phyloP scores from a whole-genome alignment of 2,113 vertebrate genomes.

The Peromyscus maniculatus region DNA sequence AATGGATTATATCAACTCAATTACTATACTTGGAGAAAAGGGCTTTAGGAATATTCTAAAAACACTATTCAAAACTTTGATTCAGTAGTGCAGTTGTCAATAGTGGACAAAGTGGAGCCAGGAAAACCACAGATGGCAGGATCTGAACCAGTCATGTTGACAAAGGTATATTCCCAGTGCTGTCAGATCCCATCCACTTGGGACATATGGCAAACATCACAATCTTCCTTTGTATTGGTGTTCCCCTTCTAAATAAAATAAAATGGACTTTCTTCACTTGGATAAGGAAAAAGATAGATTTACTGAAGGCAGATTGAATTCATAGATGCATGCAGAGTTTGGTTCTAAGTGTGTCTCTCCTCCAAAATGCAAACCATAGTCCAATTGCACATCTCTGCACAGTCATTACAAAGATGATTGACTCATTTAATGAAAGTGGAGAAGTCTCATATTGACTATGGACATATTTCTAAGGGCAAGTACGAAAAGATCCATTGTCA shows the following conservation, averaged over 20 bases:
- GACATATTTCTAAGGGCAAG: constrained; percentile 90
- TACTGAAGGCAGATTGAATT: constrained; percentile 92
- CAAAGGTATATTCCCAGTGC: too few relatives aligned
- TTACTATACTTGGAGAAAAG: too few relatives aligned
- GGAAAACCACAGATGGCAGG: background rate
- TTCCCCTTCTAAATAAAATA: constrained; percentile 89
- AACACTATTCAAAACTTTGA: background rate
- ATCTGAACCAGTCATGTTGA: background rate
- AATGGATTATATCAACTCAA: background rate
- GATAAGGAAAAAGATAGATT: constrained; percentile 90
- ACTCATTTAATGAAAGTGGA: constrained; percentile 94
- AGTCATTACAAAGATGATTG: constrained; percentile 92
- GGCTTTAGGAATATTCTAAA: too few relatives aligned
- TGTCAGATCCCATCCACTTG: background rate
- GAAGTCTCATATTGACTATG: constrained; percentile 93
- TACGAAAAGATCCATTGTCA: background rate
- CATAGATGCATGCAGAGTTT: constrained; percentile 94
- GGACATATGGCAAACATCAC: background rate
- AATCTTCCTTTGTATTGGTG: constrained; percentile 89
- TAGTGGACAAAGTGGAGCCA: background rate
- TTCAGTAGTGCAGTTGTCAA: too few relatives aligned
- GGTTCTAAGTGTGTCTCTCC: constrained; percentile 90
- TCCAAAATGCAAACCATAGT: constrained; percentile 92
- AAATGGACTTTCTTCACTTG: constrained; percentile 88
- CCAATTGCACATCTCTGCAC: constrained; percentile 93